A percentile compares a stretch with the other conserved stretches of the same genome.
Evolutionary conservation across 2,888 invertebrate genomes (phyloP).

Genomic region (Athalia rosae): DNA sequence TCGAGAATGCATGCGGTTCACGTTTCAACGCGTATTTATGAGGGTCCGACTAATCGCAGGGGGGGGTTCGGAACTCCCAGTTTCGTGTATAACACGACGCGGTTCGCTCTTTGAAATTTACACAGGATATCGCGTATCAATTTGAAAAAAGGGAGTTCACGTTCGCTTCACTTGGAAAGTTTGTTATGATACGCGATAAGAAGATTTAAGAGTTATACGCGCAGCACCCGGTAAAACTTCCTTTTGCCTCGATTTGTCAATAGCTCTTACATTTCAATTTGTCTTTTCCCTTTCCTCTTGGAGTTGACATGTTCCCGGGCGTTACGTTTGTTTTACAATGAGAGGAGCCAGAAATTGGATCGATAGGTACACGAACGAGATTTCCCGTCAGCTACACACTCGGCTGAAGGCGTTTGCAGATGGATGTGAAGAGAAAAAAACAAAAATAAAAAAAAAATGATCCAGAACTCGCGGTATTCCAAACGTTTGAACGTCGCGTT

Average conservation of each 20-base stretch:
- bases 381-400: constrained; percentile 32
- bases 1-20: constrained; percentile 28
- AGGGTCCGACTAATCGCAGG: constrained; percentile 35
- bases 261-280: constrained; percentile 23
- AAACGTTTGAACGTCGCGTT: not conserved
- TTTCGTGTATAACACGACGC: constrained; percentile 25
- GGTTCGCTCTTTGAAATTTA: constrained; percentile 24
- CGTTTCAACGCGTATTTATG: constrained; percentile 39
- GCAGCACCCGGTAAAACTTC: constrained; percentile 4
- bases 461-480: not conserved
- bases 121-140: constrained; percentile 38
- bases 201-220: not conserved
- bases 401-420: constrained; percentile 6
- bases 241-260: constrained; percentile 30
- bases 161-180: constrained; percentile 13
- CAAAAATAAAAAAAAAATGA: constrained; percentile 13
- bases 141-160: constrained; percentile 1
- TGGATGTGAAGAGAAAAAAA: constrained; percentile 13
- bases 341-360: constrained; percentile 27
- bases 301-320: constrained; percentile 31
- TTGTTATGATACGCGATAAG: constrained; percentile 1
- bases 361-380: constrained; percentile 18
- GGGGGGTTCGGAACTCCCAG: constrained; percentile 2
- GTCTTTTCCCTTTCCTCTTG: constrained; percentile 19
- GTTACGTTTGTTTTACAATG: constrained; percentile 36